Evolutionary conservation across 2,113 vertebrate species (phyloP).

Genomic region (Xenopus borealis): DNA sequence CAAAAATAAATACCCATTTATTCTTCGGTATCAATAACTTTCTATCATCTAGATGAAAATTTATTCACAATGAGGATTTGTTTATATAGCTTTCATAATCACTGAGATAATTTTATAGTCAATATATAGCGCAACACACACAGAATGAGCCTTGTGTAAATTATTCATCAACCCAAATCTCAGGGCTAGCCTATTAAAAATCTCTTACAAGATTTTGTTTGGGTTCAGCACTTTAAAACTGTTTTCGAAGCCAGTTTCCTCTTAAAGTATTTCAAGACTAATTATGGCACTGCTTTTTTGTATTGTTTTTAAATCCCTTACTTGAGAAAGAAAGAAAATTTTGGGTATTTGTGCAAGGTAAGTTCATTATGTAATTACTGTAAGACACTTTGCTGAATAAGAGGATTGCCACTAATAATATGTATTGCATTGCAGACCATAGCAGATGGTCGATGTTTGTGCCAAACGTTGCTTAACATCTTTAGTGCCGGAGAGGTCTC

Average conservation of each 20-base stretch:
- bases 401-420: too few species aligned
- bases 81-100: background rate
- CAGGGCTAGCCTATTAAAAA: background rate
- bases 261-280: background rate
- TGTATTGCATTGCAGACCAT: too few species aligned
- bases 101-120: background rate
- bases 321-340: background rate
- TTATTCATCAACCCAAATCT: background rate
- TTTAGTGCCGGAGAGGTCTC: too few species aligned
- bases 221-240: background rate
- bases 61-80: background rate
- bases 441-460: too few species aligned
- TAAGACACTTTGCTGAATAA: too few species aligned
- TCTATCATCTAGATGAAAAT: background rate
- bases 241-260: background rate
- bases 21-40: too few species aligned
- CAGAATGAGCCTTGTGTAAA: background rate
- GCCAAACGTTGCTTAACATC: too few species aligned
- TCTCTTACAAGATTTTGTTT: too few species aligned
- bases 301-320: background rate
- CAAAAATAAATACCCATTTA: background rate
- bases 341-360: too few species aligned
- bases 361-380: too few species aligned
- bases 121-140: background rate
- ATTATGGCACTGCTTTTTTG: background rate